phyloP scores from a whole-genome alignment of 2,113 vertebrate species.

The Oreochromis niloticus region DNA sequence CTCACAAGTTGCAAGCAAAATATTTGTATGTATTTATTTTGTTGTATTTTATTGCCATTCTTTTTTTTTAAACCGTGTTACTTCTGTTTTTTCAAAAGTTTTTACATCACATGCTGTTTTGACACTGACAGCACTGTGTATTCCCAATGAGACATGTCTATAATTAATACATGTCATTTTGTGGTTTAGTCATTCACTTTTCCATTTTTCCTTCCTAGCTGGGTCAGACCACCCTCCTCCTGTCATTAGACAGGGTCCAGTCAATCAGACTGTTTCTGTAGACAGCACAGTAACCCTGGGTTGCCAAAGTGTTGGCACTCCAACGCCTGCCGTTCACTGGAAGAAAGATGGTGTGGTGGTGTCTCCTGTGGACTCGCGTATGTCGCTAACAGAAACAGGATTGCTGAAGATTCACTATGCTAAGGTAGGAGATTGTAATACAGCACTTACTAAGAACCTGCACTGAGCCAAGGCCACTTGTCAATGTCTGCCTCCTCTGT shows the following conservation, averaged over 20 bases:
- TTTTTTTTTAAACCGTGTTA: not conserved
- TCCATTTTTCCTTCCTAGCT: slow-evolving; percentile 56
- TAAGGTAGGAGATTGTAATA: slow-evolving; percentile 73
- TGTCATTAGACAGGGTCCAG: slow-evolving; percentile 87
- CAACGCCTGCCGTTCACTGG: slow-evolving; percentile 84
- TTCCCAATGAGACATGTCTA: not conserved
- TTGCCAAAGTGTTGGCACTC: slow-evolving; percentile 79
- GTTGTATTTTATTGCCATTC: not conserved
- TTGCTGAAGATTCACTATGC: slow-evolving; percentile 84
- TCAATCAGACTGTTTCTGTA: slow-evolving; percentile 89
- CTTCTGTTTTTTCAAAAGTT: not conserved
- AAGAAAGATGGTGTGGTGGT: slow-evolving; percentile 81
- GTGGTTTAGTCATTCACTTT: not conserved
- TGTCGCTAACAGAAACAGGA: slow-evolving; percentile 81
- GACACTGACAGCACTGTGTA: not conserved
- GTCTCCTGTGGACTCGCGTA: slow-evolving; percentile 82
- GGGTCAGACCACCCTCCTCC: slow-evolving; percentile 88
- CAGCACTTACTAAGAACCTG: not conserved
- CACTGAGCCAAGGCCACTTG: not conserved
- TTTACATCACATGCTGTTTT: not conserved
- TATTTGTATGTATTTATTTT: not conserved
- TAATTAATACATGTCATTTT: not conserved
- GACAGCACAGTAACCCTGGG: slow-evolving; percentile 82
- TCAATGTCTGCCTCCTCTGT: not conserved
- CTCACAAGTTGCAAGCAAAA: not conserved